phyloP scores from a whole-genome alignment of 2,888 invertebrate genomes.

The Andrena bicolor region DNA sequence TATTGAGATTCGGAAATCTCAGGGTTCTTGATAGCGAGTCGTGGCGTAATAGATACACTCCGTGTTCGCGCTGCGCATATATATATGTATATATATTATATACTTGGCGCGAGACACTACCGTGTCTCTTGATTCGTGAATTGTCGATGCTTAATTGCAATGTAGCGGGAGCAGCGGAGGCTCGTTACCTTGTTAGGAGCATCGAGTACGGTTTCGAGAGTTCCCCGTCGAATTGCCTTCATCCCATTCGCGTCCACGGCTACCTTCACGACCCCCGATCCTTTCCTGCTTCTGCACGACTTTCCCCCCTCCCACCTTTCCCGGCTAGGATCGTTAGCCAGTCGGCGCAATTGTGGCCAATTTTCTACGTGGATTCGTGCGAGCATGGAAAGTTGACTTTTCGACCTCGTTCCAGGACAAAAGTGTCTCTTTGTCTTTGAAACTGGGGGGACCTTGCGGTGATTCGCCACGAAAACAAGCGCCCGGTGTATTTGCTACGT shows the following conservation, averaged over 20 bases:
- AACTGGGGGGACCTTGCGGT: too few relatives aligned
- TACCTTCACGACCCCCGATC: conserved; percentile 27
- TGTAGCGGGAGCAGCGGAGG: too few relatives aligned
- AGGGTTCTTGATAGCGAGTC: too few relatives aligned
- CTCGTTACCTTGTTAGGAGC: neutral
- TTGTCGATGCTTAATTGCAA: too few relatives aligned
- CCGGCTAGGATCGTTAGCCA: conserved; percentile 27
- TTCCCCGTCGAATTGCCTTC: conserved; percentile 29
- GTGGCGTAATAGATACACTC: too few relatives aligned
- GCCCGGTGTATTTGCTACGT: too few relatives aligned
- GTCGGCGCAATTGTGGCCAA: conserved; percentile 16
- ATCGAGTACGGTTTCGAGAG: conserved; percentile 26
- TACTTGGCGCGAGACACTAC: too few relatives aligned
- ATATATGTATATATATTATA: too few relatives aligned
- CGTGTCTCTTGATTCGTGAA: too few relatives aligned
- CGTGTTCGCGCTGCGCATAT: too few relatives aligned
- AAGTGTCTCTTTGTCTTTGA: neutral
- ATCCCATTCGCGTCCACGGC: conserved; percentile 14
- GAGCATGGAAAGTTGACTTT: conserved; percentile 3
- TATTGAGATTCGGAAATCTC: too few relatives aligned
- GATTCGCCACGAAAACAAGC: too few relatives aligned
- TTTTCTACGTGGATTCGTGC: conserved; percentile 17
- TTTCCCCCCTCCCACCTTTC: neutral
- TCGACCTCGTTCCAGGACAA: neutral
- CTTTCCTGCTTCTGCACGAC: conserved; percentile 35